Base-by-base conservation (phyloP, 2,888 invertebrate genomes). In the Callosobruchus maculatus region DNA sequence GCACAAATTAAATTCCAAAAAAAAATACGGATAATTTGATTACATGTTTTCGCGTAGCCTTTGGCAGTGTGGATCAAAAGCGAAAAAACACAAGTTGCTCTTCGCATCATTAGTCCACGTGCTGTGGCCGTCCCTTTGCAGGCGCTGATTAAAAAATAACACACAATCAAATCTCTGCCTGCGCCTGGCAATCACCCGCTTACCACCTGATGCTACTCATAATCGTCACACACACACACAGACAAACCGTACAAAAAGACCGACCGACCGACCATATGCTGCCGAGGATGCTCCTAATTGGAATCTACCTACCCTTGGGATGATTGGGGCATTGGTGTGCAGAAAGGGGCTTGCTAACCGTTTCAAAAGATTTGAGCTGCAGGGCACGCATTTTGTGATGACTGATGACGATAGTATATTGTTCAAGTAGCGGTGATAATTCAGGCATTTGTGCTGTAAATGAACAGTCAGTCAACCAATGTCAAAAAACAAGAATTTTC, bases 171-270 rank as follows among this genome's bases (percentile, higher is more conserved):
- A 49, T 49, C 49, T 49, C 49, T 13, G 49, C 7, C 49, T 49
- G 49, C 49, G 49, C 49, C 49, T 13, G 49, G 18, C 49, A 49
- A 49, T 49, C 49, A 49, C 18, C 49, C 71, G 69, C 71, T 66
- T 31, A 71, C 73, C 73, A 71, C 71, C 71, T 73, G 73, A 71
- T 71, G 69, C 73, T 21, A 66, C 70, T 26, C 73, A 70, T 73
- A 70, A 73, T 73, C 66, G 71, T 71, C 49, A 49, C 49, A 49
- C 49, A 18, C 49, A 49, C 1, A 49, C 49, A 18, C 49, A 18
- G 30, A 5, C 30, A 3, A 9, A 30, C 30, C n/a, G 30, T 7
- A 49, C 49, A 49, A 49, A 49, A 49, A 49, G 49, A 49, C 49
- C 49, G 13, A 18, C 30, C 30, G 30, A 30, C 49, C 49, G 9